phyloP scores from a whole-genome alignment of 2,797 vertebrate genomes.

The Ispidina picta region DNA sequence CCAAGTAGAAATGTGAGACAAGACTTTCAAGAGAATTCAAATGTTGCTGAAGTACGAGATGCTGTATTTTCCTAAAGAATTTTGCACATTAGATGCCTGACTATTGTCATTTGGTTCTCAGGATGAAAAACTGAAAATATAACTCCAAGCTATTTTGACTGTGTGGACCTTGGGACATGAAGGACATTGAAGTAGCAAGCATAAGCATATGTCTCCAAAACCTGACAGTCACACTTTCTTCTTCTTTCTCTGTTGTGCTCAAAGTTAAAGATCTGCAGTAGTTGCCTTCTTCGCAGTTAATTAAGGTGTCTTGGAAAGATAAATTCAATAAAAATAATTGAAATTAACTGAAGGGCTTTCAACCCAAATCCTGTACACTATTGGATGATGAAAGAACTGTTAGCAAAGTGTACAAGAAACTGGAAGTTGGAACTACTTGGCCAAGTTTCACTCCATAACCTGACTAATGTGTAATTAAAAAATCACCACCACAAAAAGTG shows the following conservation, averaged over 20 bases:
- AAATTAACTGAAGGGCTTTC: neutral
- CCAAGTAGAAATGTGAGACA: neutral
- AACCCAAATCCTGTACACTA: neutral
- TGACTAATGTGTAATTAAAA: slow-evolving; percentile 14
- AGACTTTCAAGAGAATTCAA: neutral
- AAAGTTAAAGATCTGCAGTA: neutral
- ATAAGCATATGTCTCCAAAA: neutral
- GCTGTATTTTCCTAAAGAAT: neutral
- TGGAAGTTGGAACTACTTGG: slow-evolving; percentile 25
- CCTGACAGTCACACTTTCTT: neutral
- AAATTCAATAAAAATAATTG: neutral
- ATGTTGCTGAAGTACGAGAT: neutral
- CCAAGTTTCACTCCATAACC: slow-evolving; percentile 28
- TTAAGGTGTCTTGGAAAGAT: neutral
- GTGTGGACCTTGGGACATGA: neutral
- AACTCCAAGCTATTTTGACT: neutral
- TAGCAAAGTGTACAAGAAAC: slow-evolving; percentile 19
- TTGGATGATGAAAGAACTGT: slow-evolving; percentile 18
- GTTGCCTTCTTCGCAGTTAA: neutral
- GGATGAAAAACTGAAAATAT: neutral
- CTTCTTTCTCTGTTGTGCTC: neutral
- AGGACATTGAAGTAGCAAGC: neutral
- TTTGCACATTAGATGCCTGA: neutral
- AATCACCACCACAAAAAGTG: neutral
- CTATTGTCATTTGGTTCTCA: neutral